Base-by-base conservation (phyloP, 1,140 invertebrate genomes). In the Drosophila biarmipes region DNA sequence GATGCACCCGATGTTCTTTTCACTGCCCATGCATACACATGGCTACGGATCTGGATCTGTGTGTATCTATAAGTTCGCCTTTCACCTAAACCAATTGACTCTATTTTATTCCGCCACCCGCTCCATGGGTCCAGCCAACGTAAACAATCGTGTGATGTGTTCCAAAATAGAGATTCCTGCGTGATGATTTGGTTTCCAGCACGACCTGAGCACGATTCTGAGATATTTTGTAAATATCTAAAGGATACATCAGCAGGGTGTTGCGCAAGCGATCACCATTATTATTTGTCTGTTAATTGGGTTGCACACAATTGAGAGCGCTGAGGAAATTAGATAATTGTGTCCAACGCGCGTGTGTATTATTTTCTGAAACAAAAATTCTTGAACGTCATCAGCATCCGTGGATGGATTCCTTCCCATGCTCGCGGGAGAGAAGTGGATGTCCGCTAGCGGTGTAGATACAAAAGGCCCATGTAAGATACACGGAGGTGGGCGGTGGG, bases 1-100 rank as follows among this genome's bases (percentile, higher is more conserved):
- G 71, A 57, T 74, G 72, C 71, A 74, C 59, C 31, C 58, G 59
- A 45, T 74, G 72, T 66, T 57, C 61, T 35, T 66, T 66, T 75
- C 68, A 77, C 58, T 59, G 54, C 68, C 59, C 49, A 49, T n/a
- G 69, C 56, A 3, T 59, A 67, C 29, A 17, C 29, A 17, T 38
- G 55, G 29, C 48, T 38, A 55, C 34, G 48, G 31, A 67, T 52
- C 21, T 40, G 48, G 31, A 67, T 43, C 21, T 31, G 40, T 66
- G 61, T 68, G 59, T 68, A 68, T 57, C 31, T 57, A 38, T 17
- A 24, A 29, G 35, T 46, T 38, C 29, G 51, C 66, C 43, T 64
- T 59, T 73, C 38, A 58, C 29, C 38, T 46, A 53, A 73, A 66
- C 17, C 51, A 79, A 73, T 78, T 78, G 62, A 80, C 57, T 51